Evolutionary conservation across 1,140 invertebrate species (phyloP), one percentile per base, ranked within the genome.

Genomic region (Caerostris extrusa): DNA sequence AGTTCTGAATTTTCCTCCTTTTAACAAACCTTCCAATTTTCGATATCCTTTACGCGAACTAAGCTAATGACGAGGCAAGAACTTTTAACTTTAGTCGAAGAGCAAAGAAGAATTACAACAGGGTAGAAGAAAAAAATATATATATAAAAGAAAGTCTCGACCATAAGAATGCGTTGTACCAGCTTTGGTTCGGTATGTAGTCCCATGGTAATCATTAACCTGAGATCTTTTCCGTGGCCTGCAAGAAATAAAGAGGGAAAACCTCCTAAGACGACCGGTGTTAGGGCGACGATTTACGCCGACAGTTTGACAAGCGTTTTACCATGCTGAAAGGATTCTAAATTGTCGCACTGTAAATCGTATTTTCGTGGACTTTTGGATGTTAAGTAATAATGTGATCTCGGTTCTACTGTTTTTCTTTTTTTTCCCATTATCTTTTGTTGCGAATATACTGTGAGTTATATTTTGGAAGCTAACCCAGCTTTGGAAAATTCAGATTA

Each of bases 171-270:
- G 34, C 0, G 34, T 2, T 19, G 71, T 77, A 53, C n/a, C 17
- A 5, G 1, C 10, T 14, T 64, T 64, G 12, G 12, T 14, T 0
- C 1, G 71, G 34, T 77, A 77, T 3, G 50, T 19, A 77, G 0
- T 77, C 71, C 71, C 71, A 10, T 53, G 19, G 71, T 77, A 77
- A 50, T 77, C 71, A 77, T 77, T 77, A 50, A 77, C 6, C 71
- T 19, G 5, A 7, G 19, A 64, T 8, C n/a, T 77, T 53, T 77
- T 34, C 50, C 71, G 50, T 6, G 71, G 34, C 3, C 10, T 77
- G 7, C 10, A 77, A 50, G 0, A 77, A 77, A 77, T 19, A 4
- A 53, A 12, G 19, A 10, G 6, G 5, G 8, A 77, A 77, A 77
- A 10, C 10, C 19, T 19, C 2, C 34, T 34, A 2, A 34, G 2